Percentiles rank a stretch among this genome's conserved stretches.
These are phyloP conservation scores for Lathronympha strigana DNA, from an alignment of 2,888 invertebrate species.

Conservation along the genomic window DNA sequence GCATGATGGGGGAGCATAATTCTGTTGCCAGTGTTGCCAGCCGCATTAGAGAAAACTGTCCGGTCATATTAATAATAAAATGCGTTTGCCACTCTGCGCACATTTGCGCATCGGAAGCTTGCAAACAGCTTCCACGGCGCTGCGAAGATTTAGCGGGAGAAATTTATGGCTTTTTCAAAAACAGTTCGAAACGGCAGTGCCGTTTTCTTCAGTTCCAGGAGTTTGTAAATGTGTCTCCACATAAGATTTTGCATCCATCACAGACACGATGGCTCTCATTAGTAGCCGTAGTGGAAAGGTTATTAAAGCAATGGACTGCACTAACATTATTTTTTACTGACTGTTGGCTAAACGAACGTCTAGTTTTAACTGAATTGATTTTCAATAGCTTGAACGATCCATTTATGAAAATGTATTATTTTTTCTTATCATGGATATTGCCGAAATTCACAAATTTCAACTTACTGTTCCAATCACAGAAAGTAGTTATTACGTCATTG, in stretches of 20 bases:
- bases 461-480: not conserved
- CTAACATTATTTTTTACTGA: not conserved
- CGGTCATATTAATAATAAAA: constrained; percentile 28
- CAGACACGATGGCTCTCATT: constrained; percentile 2
- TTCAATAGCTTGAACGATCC: not conserved
- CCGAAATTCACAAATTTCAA: not conserved
- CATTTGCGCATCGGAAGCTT: constrained; percentile 23
- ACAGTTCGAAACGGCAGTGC: not conserved
- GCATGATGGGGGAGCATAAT: constrained; percentile 21
- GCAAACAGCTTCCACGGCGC: constrained; percentile 27
- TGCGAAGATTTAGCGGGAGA: constrained; percentile 36
- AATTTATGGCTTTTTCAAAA: constrained; percentile 16
- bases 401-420: not conserved
- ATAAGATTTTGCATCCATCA: not conserved
- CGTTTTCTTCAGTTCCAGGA: not conserved
- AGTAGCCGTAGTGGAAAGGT: not conserved
- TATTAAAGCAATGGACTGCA: not conserved
- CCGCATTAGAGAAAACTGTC: constrained; percentile 31
- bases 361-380: not conserved
- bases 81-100: constrained; percentile 38
- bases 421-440: not conserved
- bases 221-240: not conserved
- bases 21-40: constrained; percentile 29
- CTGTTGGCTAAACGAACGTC: not conserved
- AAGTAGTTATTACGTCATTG: not conserved